Conservation (phyloP, 2,888 invertebrate genomes). For the Plemyria rubiginata region DNA sequence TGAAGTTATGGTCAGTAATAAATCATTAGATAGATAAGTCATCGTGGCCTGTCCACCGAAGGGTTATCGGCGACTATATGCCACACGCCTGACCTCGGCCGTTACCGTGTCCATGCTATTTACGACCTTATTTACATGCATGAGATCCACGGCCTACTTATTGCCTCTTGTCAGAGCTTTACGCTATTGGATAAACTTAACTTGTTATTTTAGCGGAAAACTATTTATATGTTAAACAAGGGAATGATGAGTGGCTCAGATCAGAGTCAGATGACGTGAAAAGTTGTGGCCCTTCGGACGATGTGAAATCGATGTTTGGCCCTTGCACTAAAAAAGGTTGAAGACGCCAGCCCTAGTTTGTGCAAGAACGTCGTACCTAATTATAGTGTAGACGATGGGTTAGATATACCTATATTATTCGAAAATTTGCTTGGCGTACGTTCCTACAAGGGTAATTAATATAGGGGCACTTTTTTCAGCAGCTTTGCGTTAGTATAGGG, state of each 20-base stretch:
- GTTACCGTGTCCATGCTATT: conserved; percentile 33
- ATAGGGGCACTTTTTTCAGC: no score
- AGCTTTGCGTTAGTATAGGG: no score
- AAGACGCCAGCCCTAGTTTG: neutral
- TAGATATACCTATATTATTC: no score
- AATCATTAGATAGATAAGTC: conserved; percentile 31
- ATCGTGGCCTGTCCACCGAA: conserved; percentile 20
- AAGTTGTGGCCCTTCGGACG: no score
- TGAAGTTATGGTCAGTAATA: conserved; percentile 28
- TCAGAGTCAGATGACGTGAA: no score
- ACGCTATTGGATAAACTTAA: conserved; percentile 27
- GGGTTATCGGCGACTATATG: conserved; percentile 53
- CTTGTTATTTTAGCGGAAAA: conserved; percentile 18
- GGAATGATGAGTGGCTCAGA: no score
- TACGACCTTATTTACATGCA: conserved; percentile 38
- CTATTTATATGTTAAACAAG: conserved; percentile 18
- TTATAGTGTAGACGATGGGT: no score
- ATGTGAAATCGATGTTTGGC: no score
- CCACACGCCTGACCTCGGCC: conserved; percentile 44
- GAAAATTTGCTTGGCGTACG: neutral
- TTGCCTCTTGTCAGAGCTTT: conserved; percentile 31
- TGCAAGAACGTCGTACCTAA: neutral
- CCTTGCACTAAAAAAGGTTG: no score
- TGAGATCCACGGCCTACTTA: conserved; percentile 44
- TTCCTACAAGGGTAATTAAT: no score